Conservation (phyloP, 2,113 vertebrate species). For the Cebidichthys violaceus region DNA sequence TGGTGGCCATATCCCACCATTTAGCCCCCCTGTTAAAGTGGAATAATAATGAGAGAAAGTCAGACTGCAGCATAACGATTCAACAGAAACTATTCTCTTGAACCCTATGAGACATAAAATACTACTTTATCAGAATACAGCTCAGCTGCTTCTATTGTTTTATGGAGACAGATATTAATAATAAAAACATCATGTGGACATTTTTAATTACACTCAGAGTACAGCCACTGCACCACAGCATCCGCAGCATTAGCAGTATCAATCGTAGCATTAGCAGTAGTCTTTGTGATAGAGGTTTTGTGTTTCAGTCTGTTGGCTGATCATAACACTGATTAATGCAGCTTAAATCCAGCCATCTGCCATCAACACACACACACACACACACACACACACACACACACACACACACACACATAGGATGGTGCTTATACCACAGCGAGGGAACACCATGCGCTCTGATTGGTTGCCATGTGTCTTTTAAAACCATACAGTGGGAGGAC, state of each 20-base stretch:
- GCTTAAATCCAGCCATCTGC: slow-evolving; percentile 74
- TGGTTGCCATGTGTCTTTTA: slow-evolving; percentile 32
- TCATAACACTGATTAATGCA: slow-evolving; percentile 75
- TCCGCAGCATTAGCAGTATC: slow-evolving; percentile 22
- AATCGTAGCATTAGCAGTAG: slow-evolving; percentile 36
- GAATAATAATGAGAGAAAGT: slow-evolving; percentile 55
- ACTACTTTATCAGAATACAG: too few relatives aligned
- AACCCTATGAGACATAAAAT: not conserved
- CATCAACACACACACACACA: slow-evolving; percentile 32
- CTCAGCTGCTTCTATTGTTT: not conserved
- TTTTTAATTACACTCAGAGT: not conserved
- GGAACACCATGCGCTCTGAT: slow-evolving; percentile 14
- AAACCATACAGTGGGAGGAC: slow-evolving; percentile 19
- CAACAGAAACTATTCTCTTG: not conserved
- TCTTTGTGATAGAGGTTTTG: slow-evolving; percentile 47
- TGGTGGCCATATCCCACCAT: slow-evolving; percentile 71
- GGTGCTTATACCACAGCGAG: slow-evolving; percentile 29
- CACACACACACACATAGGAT: slow-evolving; percentile 21
- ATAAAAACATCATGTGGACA: not conserved
- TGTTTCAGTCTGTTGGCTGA: slow-evolving; percentile 62
- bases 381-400: not conserved
- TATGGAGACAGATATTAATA: not conserved
- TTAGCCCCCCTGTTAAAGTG: slow-evolving; percentile 57
- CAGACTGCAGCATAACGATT: slow-evolving; percentile 16
- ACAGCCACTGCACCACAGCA: not conserved